Conservation (phyloP, 2,888 invertebrate species). For the Euproctis similis region DNA sequence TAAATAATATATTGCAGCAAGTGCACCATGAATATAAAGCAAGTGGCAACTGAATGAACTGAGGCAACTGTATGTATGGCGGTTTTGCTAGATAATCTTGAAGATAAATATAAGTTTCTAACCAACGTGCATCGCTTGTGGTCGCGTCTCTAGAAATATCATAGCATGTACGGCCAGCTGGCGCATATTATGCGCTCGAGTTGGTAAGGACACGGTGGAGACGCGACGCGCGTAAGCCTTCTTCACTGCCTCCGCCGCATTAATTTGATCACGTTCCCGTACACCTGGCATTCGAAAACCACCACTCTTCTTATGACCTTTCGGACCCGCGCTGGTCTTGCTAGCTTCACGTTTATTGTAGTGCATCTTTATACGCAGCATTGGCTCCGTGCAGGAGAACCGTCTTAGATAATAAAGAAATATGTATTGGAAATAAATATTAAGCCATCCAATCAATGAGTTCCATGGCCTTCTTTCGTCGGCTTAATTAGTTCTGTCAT, state of each 20-base stretch:
- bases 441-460: too few relatives aligned
- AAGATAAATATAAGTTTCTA: too few relatives aligned
- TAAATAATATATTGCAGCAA: too few relatives aligned
- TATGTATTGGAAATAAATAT: neutral
- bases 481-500: too few relatives aligned
- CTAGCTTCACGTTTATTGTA: conserved; percentile 54
- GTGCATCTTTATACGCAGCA: conserved; percentile 72
- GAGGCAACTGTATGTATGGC: too few relatives aligned
- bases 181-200: conserved; percentile 55
- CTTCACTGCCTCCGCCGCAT: conserved; percentile 37
- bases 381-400: conserved; percentile 74
- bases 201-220: conserved; percentile 54
- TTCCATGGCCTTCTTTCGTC: too few relatives aligned
- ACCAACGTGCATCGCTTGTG: conserved; percentile 46
- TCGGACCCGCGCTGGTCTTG: conserved; percentile 10
- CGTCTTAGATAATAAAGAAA: conserved; percentile 32
- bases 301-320: conserved; percentile 10
- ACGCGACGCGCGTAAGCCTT: conserved; percentile 59
- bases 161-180: conserved; percentile 79
- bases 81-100: too few relatives aligned
- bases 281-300: conserved; percentile 29
- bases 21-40: too few relatives aligned
- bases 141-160: conserved; percentile 79
- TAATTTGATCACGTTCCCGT: conserved; percentile 23
- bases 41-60: too few relatives aligned